Evolutionary conservation across 2,113 vertebrate genomes (phyloP).

Genomic region (Gila orcuttii): DNA sequence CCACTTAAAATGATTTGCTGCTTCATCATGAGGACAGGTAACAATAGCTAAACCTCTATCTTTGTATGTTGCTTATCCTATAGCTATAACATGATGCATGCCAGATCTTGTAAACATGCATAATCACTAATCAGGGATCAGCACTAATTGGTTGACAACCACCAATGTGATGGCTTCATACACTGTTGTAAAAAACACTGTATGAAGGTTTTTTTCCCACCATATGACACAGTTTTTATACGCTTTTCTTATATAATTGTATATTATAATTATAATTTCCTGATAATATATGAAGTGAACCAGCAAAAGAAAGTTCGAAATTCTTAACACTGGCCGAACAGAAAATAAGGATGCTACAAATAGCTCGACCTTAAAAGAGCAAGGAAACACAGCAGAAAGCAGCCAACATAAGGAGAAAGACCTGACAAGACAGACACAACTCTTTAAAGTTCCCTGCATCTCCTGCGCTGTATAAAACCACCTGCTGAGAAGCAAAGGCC

Average conservation of each 20-base stretch:
- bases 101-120: not conserved
- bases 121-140: not conserved
- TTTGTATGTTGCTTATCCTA: not conserved
- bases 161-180: no score
- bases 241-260: no score
- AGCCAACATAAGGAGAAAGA: not conserved
- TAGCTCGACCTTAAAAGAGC: not conserved
- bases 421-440: conserved; percentile 27
- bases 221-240: no score
- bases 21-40: not conserved
- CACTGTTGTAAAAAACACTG: no score
- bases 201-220: no score
- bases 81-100: not conserved
- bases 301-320: not conserved
- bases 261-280: not conserved
- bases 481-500: conserved; percentile 11
- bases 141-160: no score
- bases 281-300: not conserved
- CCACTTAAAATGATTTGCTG: not conserved
- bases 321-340: not conserved
- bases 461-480: not conserved
- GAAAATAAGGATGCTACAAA: conserved; percentile 17
- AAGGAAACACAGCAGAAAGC: conserved; percentile 19
- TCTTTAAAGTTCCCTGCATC: conserved; percentile 16
- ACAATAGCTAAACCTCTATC: not conserved